Evolutionary conservation across 2,113 vertebrate genomes (phyloP).

Genomic region (Peromyscus polionotus): DNA sequence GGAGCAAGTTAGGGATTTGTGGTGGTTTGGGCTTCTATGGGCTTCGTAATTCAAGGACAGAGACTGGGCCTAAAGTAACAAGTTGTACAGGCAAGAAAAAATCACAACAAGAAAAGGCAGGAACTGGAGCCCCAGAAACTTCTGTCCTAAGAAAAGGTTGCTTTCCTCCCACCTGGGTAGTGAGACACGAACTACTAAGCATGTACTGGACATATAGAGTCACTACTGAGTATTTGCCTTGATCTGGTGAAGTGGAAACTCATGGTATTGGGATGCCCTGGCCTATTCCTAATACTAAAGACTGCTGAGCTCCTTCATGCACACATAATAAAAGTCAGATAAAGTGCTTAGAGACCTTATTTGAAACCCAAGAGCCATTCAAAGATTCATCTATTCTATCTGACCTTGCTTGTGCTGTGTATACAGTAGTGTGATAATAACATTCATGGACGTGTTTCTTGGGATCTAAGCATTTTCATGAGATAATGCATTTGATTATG

Average conservation of each 20-base stretch:
- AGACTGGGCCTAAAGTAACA: slow-evolving; percentile 61
- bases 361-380: slow-evolving; percentile 53
- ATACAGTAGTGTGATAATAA: slow-evolving; percentile 48
- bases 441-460: slow-evolving; percentile 49
- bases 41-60: slow-evolving; percentile 61
- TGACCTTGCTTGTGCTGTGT: slow-evolving; percentile 42
- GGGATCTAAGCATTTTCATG: slow-evolving; percentile 10
- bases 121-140: not conserved
- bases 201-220: not conserved
- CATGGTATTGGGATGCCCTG: slow-evolving; percentile 30
- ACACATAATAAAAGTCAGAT: slow-evolving; percentile 57
- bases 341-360: slow-evolving; percentile 42
- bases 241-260: slow-evolving; percentile 11
- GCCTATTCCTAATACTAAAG: slow-evolving; percentile 65
- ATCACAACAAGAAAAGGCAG: slow-evolving; percentile 11
- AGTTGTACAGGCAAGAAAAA: slow-evolving; percentile 25
- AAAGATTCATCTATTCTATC: slow-evolving; percentile 38
- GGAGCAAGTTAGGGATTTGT: not conserved
- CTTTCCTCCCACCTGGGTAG: slow-evolving; percentile 40
- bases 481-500: slow-evolving; percentile 62
- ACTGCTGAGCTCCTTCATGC: slow-evolving; percentile 31
- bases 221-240: not conserved
- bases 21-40: slow-evolving; percentile 67
- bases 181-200: not conserved
- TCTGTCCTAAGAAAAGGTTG: slow-evolving; percentile 46